A percentile compares a stretch with the other conserved stretches of the same genome.
These are phyloP conservation scores for Silurus aristotelis DNA, from an alignment of 2,797 vertebrate genomes.

Conservation along the genomic window DNA sequence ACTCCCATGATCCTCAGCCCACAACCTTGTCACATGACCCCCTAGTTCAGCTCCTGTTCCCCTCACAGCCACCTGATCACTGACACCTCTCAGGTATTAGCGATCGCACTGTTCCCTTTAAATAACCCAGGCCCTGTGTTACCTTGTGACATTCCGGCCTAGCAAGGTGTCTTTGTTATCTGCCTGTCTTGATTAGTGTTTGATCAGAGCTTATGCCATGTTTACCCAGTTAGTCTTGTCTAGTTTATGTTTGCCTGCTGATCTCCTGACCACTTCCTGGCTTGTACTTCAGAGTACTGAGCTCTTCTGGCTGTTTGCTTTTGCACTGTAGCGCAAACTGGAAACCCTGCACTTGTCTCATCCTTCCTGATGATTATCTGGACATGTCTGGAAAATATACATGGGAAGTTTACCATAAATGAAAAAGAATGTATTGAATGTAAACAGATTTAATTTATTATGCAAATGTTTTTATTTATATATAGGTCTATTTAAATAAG, in stretches of 20 bases:
- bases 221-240: slow-evolving; percentile 7
- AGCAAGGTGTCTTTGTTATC: neutral
- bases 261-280: neutral
- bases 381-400: neutral
- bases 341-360: neutral
- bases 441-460: too few relatives aligned
- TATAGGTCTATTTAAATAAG: too few relatives aligned
- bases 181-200: neutral
- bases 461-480: too few relatives aligned
- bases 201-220: neutral
- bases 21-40: too few relatives aligned
- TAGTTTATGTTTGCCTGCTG: neutral
- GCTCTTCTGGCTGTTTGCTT: neutral
- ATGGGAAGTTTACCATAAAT: neutral
- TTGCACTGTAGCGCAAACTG: neutral
- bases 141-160: neutral
- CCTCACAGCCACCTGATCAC: neutral
- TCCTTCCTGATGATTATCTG: neutral
- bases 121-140: neutral
- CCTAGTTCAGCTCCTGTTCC: neutral
- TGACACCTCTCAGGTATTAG: neutral
- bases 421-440: too few relatives aligned
- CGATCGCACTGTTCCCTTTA: neutral
- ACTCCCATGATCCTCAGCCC: neutral
- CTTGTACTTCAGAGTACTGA: neutral